Evolutionary conservation across 1,140 invertebrate genomes (phyloP).

Genomic region (Macrocentrus cingulum): DNA sequence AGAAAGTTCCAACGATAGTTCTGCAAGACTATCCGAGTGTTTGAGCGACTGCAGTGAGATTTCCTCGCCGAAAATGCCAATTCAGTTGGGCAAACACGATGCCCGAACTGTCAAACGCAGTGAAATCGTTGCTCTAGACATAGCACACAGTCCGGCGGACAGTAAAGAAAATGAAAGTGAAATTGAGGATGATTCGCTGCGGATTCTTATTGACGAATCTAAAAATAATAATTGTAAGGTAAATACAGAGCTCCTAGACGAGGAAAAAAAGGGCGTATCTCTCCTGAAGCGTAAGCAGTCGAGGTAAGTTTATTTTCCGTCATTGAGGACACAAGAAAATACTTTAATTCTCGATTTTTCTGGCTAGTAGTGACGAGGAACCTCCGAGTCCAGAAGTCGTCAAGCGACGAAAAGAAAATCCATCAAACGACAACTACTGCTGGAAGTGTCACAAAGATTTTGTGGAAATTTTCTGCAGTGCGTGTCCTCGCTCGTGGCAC

Average conservation of each 20-base stretch:
- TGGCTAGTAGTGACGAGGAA: too few species aligned
- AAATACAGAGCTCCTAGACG: too few species aligned
- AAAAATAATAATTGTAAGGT: not conserved
- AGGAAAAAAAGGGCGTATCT: too few species aligned
- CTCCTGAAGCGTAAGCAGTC: too few species aligned
- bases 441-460: slow-evolving; percentile 83
- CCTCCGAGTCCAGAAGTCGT: too few species aligned
- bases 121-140: too few species aligned
- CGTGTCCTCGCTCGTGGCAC: slow-evolving; percentile 86
- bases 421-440: slow-evolving; percentile 75
- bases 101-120: too few species aligned
- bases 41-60: not conserved
- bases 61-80: not conserved
- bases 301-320: not conserved
- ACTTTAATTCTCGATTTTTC: too few species aligned
- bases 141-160: not conserved
- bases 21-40: not conserved
- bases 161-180: not conserved
- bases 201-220: not conserved
- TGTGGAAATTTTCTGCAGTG: slow-evolving; percentile 69
- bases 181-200: not conserved
- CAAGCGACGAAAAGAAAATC: slow-evolving; percentile 33
- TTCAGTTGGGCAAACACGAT: too few species aligned
- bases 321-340: too few species aligned
- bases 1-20: not conserved